Percentiles rank a stretch among this genome's conserved stretches.
These are phyloP conservation scores for Lasioglossum vierecki DNA, from an alignment of 2,888 invertebrate species.

Conservation along the genomic window DNA sequence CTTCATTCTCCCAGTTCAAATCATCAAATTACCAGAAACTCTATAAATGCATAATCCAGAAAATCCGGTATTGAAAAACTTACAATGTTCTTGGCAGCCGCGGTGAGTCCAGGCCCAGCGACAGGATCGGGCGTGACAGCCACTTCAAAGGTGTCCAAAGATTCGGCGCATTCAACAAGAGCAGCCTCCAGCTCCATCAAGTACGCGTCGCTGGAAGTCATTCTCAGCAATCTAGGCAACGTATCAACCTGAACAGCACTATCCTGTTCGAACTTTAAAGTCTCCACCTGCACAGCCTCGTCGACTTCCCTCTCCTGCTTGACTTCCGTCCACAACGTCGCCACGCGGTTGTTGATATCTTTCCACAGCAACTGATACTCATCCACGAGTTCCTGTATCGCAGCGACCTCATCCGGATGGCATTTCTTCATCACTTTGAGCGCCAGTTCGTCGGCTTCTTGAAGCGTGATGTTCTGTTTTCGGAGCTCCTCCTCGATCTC, in stretches of 20 bases:
- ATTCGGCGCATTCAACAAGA: constrained; percentile 88
- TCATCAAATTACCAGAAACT: not conserved
- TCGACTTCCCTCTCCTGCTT: constrained; percentile 84
- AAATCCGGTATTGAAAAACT: constrained; percentile 48
- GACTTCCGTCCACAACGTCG: constrained; percentile 83
- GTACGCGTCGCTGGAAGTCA: constrained; percentile 93
- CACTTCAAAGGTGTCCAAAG: constrained; percentile 88
- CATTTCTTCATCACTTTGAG: constrained; percentile 86
- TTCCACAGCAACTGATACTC: constrained; percentile 88
- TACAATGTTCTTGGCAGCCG: constrained; percentile 88
- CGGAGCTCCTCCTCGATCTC: constrained; percentile 86
- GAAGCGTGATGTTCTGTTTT: constrained; percentile 85
- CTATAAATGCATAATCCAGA: not conserved
- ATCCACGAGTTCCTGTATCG: constrained; percentile 87
- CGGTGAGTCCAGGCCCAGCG: constrained; percentile 84
- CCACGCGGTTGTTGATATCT: constrained; percentile 86
- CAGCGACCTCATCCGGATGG: constrained; percentile 85
- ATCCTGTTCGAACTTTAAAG: constrained; percentile 90
- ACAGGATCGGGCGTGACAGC: constrained; percentile 87
- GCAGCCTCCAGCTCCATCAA: constrained; percentile 90
- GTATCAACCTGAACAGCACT: constrained; percentile 93
- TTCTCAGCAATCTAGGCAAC: constrained; percentile 86
- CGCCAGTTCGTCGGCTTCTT: constrained; percentile 87
- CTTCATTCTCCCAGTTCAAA: too few species aligned
- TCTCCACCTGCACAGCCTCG: constrained; percentile 89